Percentiles rank a stretch among this genome's conserved stretches.
Conservation (phyloP, 2,797 vertebrate species). For the Alauda arvensis region DNA sequence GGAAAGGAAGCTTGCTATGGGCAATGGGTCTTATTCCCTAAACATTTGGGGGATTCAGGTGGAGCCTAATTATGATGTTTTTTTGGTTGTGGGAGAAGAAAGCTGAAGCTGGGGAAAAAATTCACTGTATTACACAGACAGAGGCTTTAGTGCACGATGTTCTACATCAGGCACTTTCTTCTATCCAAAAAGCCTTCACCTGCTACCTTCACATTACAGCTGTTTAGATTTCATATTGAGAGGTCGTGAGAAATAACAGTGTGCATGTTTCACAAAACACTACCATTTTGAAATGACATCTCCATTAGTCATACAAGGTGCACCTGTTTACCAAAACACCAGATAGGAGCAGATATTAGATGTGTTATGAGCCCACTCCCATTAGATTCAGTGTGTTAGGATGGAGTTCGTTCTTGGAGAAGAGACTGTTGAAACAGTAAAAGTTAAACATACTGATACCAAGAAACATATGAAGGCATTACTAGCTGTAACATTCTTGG, state of each 20-base stretch:
- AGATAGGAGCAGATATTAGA: not conserved
- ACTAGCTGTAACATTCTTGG: not conserved
- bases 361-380: not conserved
- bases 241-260: fast-evolving
- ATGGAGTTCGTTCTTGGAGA: not conserved
- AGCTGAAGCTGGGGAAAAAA: not conserved
- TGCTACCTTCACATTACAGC: not conserved
- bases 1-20: not conserved
- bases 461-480: not conserved
- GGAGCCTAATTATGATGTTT: not conserved
- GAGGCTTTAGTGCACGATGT: not conserved
- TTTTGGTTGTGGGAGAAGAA: not conserved
- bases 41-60: not conserved
- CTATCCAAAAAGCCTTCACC: not conserved
- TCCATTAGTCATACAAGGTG: not conserved
- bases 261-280: not conserved
- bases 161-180: not conserved
- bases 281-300: not conserved
- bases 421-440: not conserved
- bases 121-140: not conserved
- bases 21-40: not conserved
- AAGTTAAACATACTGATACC: not conserved
- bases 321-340: not conserved
- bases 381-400: fast-evolving
- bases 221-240: not conserved